Evolutionary conservation across 2,113 vertebrate species (phyloP), one percentile per base, ranked within the genome.

Genomic region (Progne subis): DNA sequence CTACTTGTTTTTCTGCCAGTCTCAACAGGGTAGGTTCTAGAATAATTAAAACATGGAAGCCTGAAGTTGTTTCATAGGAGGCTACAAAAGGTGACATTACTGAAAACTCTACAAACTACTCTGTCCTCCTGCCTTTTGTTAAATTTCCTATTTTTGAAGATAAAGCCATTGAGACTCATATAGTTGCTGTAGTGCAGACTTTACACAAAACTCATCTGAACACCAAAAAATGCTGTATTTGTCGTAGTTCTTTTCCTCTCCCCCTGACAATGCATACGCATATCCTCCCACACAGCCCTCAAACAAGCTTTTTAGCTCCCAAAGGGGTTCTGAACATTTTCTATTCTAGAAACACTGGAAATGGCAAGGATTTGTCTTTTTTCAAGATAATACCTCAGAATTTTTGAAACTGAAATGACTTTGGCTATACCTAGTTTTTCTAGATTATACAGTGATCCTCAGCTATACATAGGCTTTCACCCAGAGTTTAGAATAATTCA

Each of bases 281-380:
- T 83, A 88, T 86, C 91, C 91, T 92, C 96, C 93, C 86, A 94
- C 93, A 70, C 86, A 88, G 80, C 55, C 60, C 82, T 95, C 77
- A 88, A 21, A 86, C 75, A 78, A 94, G 89, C 46, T 87, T 93
- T 87, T 91, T 56, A 90, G 57, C 82, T 91, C 68, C 47, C 41
- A 46, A 84, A 91, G 70, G 25, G 41, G 7, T 85, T 95, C 78
- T 87, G 84, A 95, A 79, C 34, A 28, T 69, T 68, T 95, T 91
- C 87, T 53, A 24, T 68, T 89, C 57, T 79, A 82, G 56, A 44
- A 82, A 55, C 15, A 16, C 7, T 81, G 50, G 41, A 85, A 94
- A 41, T 70, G n/a, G 24, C 17, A 56, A 68, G 17, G n/a, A 49
- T 72, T 91, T 79, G 60, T 20, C 69, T 89, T 87, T 89, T 94